Percentiles rank a stretch among this genome's conserved stretches.
Evolutionary conservation across 2,797 vertebrate species (phyloP).

Genomic region (Prionace glauca): DNA sequence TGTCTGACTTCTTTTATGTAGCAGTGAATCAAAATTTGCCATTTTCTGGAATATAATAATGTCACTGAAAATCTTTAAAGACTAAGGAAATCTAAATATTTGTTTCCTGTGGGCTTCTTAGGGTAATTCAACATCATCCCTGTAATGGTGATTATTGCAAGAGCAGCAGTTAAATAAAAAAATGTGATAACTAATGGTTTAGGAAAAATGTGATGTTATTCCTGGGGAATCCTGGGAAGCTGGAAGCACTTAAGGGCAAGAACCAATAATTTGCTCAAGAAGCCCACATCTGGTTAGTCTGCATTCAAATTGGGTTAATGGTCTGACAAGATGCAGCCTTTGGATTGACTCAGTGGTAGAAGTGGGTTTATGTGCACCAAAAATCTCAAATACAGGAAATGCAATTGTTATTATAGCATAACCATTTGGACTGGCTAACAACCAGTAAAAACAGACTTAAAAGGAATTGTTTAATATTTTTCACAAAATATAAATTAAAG

Average conservation of each 20-base stretch:
- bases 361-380: conserved; percentile 79
- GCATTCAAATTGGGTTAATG: conserved; percentile 78
- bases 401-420: conserved; percentile 76
- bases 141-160: background rate
- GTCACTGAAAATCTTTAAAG: background rate
- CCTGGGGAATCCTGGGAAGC: conserved; percentile 77
- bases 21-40: background rate
- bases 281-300: conserved; percentile 82
- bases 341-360: conserved; percentile 61
- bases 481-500: conserved; percentile 45
- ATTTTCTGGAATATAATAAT: background rate
- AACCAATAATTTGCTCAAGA: conserved; percentile 88
- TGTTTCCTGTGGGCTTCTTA: conserved; percentile 13
- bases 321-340: conserved; percentile 61
- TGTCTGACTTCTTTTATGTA: background rate
- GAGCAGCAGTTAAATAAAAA: conserved; percentile 50
- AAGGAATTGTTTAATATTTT: conserved; percentile 72
- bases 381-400: conserved; percentile 87
- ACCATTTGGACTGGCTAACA: conserved; percentile 79
- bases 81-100: conserved; percentile 24
- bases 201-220: conserved; percentile 79
- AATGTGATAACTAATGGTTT: conserved; percentile 74
- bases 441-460: conserved; percentile 64
- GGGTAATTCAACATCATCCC: background rate
- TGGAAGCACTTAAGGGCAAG: conserved; percentile 86